A percentile compares a stretch with the other conserved stretches of the same genome.
Conservation (phyloP, 1,140 invertebrate genomes). For the Aphis gossypii region DNA sequence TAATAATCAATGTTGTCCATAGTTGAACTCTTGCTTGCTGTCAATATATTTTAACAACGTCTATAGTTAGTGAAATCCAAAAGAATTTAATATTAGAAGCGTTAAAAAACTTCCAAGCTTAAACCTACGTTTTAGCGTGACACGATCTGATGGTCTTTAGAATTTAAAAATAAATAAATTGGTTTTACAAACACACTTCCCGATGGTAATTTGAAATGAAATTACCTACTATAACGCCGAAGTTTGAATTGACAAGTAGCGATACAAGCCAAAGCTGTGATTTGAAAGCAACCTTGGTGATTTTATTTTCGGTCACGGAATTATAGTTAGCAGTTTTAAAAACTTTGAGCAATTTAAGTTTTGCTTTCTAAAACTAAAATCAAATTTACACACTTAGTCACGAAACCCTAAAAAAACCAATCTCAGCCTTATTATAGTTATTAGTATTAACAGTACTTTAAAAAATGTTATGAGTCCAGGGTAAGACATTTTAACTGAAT, state of each 20-base stretch:
- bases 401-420: background rate
- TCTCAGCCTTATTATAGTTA: background rate
- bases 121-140: background rate
- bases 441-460: slow-evolving; percentile 7
- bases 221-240: background rate
- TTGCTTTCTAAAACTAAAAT: background rate
- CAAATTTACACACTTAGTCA: background rate
- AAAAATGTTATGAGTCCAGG: background rate
- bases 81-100: background rate
- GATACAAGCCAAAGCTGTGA: background rate
- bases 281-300: background rate
- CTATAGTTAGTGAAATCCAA: background rate
- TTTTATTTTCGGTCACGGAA: background rate
- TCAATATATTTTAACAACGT: background rate
- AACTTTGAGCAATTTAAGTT: slow-evolving; percentile 16
- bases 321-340: background rate
- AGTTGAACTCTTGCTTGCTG: background rate
- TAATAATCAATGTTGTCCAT: slow-evolving; percentile 19
- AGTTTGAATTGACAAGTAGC: background rate
- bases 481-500: background rate
- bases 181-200: background rate
- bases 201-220: background rate
- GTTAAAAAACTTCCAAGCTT: background rate
- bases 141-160: background rate
- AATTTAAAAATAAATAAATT: slow-evolving; percentile 11